These are phyloP conservation scores for Girardinichthys multiradiatus DNA, from an alignment of 2,113 vertebrate species.

Conservation along the genomic window DNA sequence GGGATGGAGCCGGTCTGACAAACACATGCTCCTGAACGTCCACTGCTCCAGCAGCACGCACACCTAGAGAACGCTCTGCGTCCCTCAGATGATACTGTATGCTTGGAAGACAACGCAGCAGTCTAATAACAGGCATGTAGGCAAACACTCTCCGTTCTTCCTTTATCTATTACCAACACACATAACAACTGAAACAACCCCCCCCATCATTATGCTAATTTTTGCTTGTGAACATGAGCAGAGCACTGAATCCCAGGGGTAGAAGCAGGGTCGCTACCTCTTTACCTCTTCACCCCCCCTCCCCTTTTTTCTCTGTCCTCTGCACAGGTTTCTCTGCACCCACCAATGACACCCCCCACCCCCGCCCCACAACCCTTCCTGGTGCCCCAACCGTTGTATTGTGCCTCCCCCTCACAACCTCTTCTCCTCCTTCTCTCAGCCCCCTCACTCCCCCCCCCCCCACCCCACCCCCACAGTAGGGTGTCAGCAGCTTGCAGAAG, in stretches of 20 bases:
- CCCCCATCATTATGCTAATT: slow-evolving; percentile 81
- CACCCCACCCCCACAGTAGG: slow-evolving; percentile 70
- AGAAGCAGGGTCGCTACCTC: slow-evolving; percentile 70
- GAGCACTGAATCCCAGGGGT: slow-evolving; percentile 80
- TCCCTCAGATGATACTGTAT: slow-evolving; percentile 54
- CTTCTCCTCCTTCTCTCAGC: slow-evolving; percentile 38
- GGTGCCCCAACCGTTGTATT: slow-evolving; percentile 55
- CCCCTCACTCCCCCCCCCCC: slow-evolving; percentile 16
- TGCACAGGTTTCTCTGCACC: slow-evolving; percentile 44
- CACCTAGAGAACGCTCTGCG: slow-evolving; percentile 39
- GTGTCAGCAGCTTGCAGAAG: slow-evolving; percentile 84
- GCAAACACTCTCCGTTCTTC: slow-evolving; percentile 44
- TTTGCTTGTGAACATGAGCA: slow-evolving; percentile 78
- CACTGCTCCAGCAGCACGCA: slow-evolving; percentile 40
- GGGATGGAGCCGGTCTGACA: slow-evolving; percentile 51
- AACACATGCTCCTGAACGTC: slow-evolving; percentile 35
- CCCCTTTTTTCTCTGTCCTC: slow-evolving; percentile 34
- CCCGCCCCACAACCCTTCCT: slow-evolving; percentile 16
- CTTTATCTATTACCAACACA: slow-evolving; percentile 47
- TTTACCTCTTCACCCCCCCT: slow-evolving; percentile 40
- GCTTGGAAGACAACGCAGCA: slow-evolving; percentile 42
- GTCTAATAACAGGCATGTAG: slow-evolving; percentile 59
- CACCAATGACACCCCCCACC: slow-evolving; percentile 32
- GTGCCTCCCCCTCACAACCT: slow-evolving; percentile 59
- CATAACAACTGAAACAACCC: slow-evolving; percentile 27